These are phyloP conservation scores for Nemoura dubitans DNA, from an alignment of 2,888 invertebrate genomes.

Conservation along the genomic window DNA sequence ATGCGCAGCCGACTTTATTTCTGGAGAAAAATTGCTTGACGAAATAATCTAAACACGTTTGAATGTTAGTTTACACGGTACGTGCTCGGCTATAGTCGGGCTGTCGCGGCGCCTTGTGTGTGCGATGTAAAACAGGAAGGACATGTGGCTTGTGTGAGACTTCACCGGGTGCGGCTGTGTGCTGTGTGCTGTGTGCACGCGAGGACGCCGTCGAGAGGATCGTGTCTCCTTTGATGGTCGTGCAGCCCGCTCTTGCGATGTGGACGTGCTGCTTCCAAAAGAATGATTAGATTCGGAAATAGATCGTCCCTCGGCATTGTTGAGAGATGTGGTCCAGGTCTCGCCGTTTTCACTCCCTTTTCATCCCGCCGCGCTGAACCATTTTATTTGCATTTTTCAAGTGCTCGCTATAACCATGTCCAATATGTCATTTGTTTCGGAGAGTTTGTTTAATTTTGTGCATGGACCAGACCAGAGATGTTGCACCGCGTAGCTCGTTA, in stretches of 20 bases:
- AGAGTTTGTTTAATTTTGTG: neutral
- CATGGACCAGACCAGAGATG: no score
- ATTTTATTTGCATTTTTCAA: neutral
- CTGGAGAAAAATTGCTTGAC: neutral
- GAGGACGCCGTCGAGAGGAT: neutral
- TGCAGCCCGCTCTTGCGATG: neutral
- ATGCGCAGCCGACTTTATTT: neutral
- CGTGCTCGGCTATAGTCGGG: no score
- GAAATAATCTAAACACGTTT: neutral
- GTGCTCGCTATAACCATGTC: neutral
- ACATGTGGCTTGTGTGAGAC: neutral
- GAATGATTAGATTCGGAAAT: constrained; percentile 9
- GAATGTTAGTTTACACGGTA: neutral
- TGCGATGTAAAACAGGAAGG: neutral
- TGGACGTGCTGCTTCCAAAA: neutral
- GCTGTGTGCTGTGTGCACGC: neutral
- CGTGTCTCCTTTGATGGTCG: constrained; percentile 4
- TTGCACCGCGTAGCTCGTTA: neutral
- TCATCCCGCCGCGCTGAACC: neutral
- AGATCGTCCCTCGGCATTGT: constrained; percentile 21
- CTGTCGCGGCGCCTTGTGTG: neutral
- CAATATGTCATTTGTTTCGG: neutral
- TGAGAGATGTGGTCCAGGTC: constrained; percentile 9
- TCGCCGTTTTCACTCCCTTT: neutral
- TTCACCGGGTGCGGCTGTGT: neutral